Conservation (phyloP, 2,888 invertebrate genomes). For the Augochlorella aurata region DNA sequence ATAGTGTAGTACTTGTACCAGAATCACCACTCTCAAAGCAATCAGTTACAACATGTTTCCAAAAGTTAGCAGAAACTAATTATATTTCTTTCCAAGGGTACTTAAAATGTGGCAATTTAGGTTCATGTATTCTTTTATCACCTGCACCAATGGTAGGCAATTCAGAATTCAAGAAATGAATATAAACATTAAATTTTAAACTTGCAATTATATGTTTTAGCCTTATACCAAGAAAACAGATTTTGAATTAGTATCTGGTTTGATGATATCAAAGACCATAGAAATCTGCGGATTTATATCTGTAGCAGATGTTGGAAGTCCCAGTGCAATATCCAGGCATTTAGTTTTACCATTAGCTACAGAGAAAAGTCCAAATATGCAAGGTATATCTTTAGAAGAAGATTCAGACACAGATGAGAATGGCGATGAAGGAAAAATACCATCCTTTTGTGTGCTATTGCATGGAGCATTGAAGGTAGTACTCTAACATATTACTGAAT, state of each 20-base stretch:
- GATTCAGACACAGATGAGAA: slow-evolving; percentile 84
- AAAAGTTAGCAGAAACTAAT: slow-evolving; percentile 88
- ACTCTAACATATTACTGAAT: slow-evolving; percentile 5
- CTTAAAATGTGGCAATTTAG: slow-evolving; percentile 89
- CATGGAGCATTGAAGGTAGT: slow-evolving; percentile 95
- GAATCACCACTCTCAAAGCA: slow-evolving; percentile 83
- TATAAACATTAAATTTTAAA: not conserved
- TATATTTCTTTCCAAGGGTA: slow-evolving; percentile 89
- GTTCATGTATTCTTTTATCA: slow-evolving; percentile 88
- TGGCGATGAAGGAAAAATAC: slow-evolving; percentile 89
- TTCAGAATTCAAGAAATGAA: slow-evolving; percentile 18
- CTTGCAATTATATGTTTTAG: slow-evolving; percentile 76
- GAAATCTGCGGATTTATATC: slow-evolving; percentile 94
- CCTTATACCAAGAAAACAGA: slow-evolving; percentile 85
- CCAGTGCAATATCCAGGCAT: slow-evolving; percentile 95
- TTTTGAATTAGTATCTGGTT: slow-evolving; percentile 84
- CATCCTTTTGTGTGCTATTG: slow-evolving; percentile 95
- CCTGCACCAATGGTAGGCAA: slow-evolving; percentile 87
- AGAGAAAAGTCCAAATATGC: slow-evolving; percentile 80
- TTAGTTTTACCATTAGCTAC: slow-evolving; percentile 90
- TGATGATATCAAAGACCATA: slow-evolving; percentile 88
- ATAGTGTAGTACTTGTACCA: slow-evolving; percentile 85
- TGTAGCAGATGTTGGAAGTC: slow-evolving; percentile 94
- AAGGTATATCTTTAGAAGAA: slow-evolving; percentile 81
- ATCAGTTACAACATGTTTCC: slow-evolving; percentile 81